phyloP scores from a whole-genome alignment of 2,888 invertebrate species.

The Acleris cristana region DNA sequence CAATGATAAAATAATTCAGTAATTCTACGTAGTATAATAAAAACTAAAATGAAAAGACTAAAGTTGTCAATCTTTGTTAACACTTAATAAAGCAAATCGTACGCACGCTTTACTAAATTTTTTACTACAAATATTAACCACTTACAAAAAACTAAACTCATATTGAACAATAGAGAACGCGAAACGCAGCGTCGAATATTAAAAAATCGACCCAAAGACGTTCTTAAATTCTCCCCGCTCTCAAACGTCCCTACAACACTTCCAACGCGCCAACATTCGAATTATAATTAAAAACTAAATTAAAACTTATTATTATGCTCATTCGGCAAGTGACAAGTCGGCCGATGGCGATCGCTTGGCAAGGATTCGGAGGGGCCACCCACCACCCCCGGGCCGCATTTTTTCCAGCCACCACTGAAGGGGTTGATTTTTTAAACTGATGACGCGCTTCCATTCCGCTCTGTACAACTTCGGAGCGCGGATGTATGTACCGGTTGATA shows the following conservation, averaged over 20 bases:
- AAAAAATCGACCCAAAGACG: neutral
- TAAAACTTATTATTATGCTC: conserved; percentile 81
- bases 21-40: too few species aligned
- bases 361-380: conserved; percentile 80
- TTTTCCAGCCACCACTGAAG: conserved; percentile 81
- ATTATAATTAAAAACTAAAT: conserved; percentile 67
- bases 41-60: too few species aligned
- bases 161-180: too few species aligned
- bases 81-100: too few species aligned
- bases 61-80: too few species aligned
- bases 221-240: neutral
- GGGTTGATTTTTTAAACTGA: conserved; percentile 85
- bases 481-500: conserved; percentile 80
- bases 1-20: neutral
- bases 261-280: conserved; percentile 40
- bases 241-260: conserved; percentile 17
- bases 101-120: too few species aligned
- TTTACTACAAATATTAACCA: too few species aligned
- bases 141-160: too few species aligned
- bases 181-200: neutral
- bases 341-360: conserved; percentile 80
- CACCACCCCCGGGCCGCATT: conserved; percentile 71
- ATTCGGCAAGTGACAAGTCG: conserved; percentile 83
- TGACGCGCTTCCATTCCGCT: conserved; percentile 85
- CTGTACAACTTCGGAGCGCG: conserved; percentile 82